Evolutionary conservation across 2,888 invertebrate genomes (phyloP), one percentile per base, ranked within the genome.

Genomic region (Drosophila birchii): DNA sequence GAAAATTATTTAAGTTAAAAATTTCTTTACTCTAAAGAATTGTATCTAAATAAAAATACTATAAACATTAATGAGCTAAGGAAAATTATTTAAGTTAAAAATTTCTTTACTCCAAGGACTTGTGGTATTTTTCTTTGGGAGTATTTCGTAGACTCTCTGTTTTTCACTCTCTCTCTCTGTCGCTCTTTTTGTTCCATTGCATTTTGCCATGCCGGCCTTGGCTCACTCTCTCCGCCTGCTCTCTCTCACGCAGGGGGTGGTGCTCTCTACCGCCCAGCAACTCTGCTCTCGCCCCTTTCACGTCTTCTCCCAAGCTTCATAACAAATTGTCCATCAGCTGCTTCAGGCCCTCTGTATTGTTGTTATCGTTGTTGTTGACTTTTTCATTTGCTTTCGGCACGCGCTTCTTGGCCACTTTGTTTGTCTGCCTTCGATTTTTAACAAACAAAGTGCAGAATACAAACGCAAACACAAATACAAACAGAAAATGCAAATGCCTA

Each of bases 341-440:
- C 88, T 86, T 61, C 62, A 11, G 60, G 59, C 12, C 18, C 20
- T 16, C 32, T 16, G 70, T 76, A 59, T 32, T 36, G 12, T 32
- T 36, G 43, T 44, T 61, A 16, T 59, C 26, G 12, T 58, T 58
- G 59, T 39, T 60, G 29, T 60, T 60, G 55, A 60, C 18, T 60
- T 20, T 44, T 61, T 18, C 34, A 34, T 43, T 80, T 78, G 49
- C 80, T 57, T 72, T 69, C 71, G 88, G 88, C 78, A 89, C 83
- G 86, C 74, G 75, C 66, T 51, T 60, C 71, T 59, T 47, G 75
- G 36, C 23, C 58, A 55, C 55, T 75, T 84, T 89, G 88, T 80
- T 88, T 86, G 86, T 83, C 86, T 80, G 86, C 69, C 90, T 89
- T 86, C 88, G 89, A 89, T 86, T 86, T 86, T 86, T 89, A 86